phyloP scores from a whole-genome alignment of 2,888 invertebrate genomes.

The Apantesis nais region DNA sequence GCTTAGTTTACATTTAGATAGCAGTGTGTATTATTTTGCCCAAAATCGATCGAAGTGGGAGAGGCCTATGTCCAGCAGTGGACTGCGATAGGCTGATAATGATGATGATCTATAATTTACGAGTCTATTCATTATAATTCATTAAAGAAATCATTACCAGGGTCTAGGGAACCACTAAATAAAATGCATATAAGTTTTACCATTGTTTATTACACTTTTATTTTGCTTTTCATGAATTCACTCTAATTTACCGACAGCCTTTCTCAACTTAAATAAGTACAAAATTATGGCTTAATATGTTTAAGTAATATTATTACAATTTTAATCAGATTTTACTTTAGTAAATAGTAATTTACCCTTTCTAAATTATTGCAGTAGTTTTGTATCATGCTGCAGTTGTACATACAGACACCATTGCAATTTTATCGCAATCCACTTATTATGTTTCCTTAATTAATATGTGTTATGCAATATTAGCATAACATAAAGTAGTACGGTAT shows the following conservation, averaged over 20 bases:
- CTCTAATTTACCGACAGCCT: constrained; percentile 18
- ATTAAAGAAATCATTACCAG: too few species aligned
- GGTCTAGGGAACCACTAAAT: neutral
- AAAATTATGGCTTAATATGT: neutral
- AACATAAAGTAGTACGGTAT: neutral
- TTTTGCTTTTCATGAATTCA: neutral
- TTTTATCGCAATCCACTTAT: neutral
- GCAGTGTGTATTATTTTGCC: too few species aligned
- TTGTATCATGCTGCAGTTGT: neutral
- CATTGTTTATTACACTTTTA: neutral
- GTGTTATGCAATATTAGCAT: neutral
- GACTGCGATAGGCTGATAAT: too few species aligned
- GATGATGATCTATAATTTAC: too few species aligned
- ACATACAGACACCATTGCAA: neutral
- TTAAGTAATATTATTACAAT: neutral
- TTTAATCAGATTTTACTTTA: neutral
- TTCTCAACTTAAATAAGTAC: constrained; percentile 13
- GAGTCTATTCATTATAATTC: too few species aligned
- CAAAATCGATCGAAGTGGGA: too few species aligned
- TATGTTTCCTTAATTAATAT: neutral
- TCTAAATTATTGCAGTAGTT: neutral
- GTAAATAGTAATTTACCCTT: neutral
- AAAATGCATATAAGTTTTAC: neutral
- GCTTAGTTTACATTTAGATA: too few species aligned
- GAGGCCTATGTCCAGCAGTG: too few species aligned